Evolutionary conservation across 2,113 vertebrate genomes (phyloP).

Genomic region (Cyrtonyx montezumae): DNA sequence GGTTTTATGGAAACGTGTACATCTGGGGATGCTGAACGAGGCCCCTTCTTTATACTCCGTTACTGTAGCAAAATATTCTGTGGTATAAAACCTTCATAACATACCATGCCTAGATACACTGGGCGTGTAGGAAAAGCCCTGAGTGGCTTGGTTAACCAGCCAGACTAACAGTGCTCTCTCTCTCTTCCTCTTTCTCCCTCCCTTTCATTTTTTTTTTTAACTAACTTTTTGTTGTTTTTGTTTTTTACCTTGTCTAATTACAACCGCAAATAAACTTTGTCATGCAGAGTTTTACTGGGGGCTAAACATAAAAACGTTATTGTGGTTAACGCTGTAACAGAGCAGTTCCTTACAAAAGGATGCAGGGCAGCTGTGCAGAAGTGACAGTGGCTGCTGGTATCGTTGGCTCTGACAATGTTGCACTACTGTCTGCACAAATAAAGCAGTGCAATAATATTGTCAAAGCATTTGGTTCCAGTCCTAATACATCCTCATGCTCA

Average conservation of each 20-base stretch:
- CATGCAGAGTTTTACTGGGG: conserved; percentile 56
- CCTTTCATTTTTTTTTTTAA: conserved; percentile 16
- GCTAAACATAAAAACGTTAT: conserved; percentile 52
- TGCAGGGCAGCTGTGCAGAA: conserved; percentile 66
- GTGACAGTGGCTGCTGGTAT: conserved; percentile 82
- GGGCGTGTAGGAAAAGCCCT: conserved; percentile 19
- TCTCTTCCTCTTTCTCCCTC: not conserved
- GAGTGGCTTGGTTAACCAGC: conserved; percentile 47
- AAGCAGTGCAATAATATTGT: conserved; percentile 99
- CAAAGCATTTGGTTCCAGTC: conserved; percentile 91
- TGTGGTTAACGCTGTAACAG: conserved; percentile 54
- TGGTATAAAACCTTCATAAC: conserved; percentile 60
- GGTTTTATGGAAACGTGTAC: not conserved
- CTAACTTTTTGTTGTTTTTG: conserved; percentile 19
- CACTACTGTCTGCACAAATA: conserved; percentile 93
- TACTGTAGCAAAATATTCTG: conserved; percentile 4
- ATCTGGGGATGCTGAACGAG: not conserved
- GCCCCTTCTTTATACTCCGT: conserved; percentile 20
- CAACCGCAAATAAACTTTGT: conserved; percentile 54
- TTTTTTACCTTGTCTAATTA: conserved; percentile 52
- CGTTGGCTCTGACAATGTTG: conserved; percentile 94
- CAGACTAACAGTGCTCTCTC: conserved; percentile 16
- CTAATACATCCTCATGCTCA: conserved; percentile 66
- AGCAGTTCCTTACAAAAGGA: conserved; percentile 63
- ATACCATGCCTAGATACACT: conserved; percentile 14